Base-by-base conservation (phyloP, 2,888 invertebrate species). In the Ichneumoninae sp. region DNA sequence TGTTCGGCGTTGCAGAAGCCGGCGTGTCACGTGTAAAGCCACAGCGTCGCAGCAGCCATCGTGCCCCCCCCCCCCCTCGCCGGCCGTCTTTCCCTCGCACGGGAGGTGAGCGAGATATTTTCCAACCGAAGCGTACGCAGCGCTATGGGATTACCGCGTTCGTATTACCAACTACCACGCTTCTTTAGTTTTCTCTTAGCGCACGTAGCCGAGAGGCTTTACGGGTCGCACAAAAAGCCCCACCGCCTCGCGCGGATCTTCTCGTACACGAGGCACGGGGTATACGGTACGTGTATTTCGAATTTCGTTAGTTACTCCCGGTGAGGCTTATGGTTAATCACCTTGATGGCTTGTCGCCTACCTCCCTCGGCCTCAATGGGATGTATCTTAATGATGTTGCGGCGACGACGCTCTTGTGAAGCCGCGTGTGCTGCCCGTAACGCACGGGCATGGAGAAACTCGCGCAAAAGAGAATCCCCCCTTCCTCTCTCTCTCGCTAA, bases 21-120 rank as follows among this genome's bases (percentile, higher is more conserved):
- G 26, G 4, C 75, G 65, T 75, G 75, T 75, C 75, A 66, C 66
- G 40, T 75, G 65, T 75, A 36, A 66, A 75, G 66, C 66, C 75
- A 66, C 75, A 75, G 65, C 50, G 10, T 30, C 16, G 30, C 60
- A 22, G 30, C 22, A 30, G 26, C 22, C 13, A 5, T 26, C 60
- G 52, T 52, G 52, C n/a, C 5, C 16, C 60, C 5, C 16, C 40
- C 8, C 40, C 40, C 8, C 40, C 8, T 1, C 8, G 1, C 40
- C 40, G 40, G 1, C 40, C 10, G 0, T 60, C 30, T 60, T 16
- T 60, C 60, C 13, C 26, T 10, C 60, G 16, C 26, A 30, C 16
- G 57, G 13, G 3, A 5, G 30, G 8, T 3, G 60, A 60, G 60
- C n/a, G 60, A 30, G 60, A 60, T 16, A 60, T 60, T 30, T 54